Conservation (phyloP, 2,113 vertebrate genomes). For the Python bivittatus region DNA sequence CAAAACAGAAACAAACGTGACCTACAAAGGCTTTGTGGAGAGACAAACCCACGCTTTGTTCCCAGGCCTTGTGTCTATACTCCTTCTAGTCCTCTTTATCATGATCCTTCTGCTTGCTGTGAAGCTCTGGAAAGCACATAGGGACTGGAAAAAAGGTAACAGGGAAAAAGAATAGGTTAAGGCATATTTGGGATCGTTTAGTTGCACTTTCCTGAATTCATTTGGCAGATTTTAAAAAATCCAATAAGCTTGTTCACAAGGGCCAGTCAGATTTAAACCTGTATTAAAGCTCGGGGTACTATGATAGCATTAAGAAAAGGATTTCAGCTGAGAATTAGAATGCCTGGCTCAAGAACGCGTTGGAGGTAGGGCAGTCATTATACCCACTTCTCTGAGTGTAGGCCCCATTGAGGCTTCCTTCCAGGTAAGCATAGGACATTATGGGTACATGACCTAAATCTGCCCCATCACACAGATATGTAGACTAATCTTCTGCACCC, state of each 20-base stretch:
- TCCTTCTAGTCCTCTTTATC: constrained; percentile 79
- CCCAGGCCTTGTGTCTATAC: constrained; percentile 80
- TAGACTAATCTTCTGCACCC: background rate
- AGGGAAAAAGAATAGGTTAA: background rate
- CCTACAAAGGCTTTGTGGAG: background rate
- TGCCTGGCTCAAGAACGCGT: background rate
- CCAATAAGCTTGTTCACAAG: background rate
- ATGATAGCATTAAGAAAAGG: background rate
- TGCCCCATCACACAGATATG: background rate
- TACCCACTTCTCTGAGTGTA: background rate
- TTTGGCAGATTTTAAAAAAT: background rate
- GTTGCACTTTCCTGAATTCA: background rate
- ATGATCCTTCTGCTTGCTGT: constrained; percentile 82
- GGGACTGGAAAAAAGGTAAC: constrained; percentile 87
- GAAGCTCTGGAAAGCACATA: constrained; percentile 85
- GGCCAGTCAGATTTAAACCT: background rate
- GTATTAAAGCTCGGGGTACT: background rate
- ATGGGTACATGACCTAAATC: background rate
- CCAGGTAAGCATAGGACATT: background rate
- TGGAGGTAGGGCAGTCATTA: background rate
- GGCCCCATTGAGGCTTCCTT: background rate
- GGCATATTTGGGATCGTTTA: background rate
- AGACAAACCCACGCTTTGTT: constrained; percentile 70
- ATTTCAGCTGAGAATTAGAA: background rate
- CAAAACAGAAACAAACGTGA: constrained; percentile 31